Evolutionary conservation across 2,797 vertebrate genomes (phyloP).

Genomic region (Mustela erminea): DNA sequence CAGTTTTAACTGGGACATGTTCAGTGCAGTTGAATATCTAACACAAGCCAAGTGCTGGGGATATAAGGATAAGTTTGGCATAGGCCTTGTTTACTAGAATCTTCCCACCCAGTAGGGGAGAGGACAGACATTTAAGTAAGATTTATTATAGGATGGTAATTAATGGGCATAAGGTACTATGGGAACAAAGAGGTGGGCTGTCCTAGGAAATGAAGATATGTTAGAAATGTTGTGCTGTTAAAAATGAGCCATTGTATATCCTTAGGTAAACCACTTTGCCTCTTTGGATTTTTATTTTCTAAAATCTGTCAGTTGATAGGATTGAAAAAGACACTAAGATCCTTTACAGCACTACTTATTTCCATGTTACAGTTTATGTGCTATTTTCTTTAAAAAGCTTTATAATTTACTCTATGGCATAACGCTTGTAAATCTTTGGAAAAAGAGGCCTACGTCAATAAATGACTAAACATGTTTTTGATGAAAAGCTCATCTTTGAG

Average conservation of each 20-base stretch:
- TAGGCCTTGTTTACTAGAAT: neutral
- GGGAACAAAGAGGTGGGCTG: neutral
- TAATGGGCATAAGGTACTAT: neutral
- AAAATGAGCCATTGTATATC: neutral
- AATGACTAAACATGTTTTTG: neutral
- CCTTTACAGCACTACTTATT: neutral
- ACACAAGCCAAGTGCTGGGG: neutral
- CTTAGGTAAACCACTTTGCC: conserved; percentile 25
- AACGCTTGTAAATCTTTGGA: conserved; percentile 5
- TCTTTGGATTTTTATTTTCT: conserved; percentile 52
- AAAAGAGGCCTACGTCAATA: neutral
- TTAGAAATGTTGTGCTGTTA: conserved; percentile 30
- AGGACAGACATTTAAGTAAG: neutral
- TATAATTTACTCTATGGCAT: conserved; percentile 24
- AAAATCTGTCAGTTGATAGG: neutral
- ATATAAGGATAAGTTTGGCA: neutral
- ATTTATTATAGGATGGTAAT: conserved; percentile 47
- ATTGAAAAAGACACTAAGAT: neutral
- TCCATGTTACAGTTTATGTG: conserved; percentile 5
- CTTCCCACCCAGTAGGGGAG: neutral
- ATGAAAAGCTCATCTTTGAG: conserved; percentile 9
- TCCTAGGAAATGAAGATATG: conserved; percentile 18
- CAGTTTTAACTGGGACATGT: conserved; percentile 24
- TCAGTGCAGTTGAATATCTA: neutral
- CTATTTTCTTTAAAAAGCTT: conserved; percentile 34